Conservation (phyloP, 2,888 invertebrate genomes). For the Resseliella maxima region DNA sequence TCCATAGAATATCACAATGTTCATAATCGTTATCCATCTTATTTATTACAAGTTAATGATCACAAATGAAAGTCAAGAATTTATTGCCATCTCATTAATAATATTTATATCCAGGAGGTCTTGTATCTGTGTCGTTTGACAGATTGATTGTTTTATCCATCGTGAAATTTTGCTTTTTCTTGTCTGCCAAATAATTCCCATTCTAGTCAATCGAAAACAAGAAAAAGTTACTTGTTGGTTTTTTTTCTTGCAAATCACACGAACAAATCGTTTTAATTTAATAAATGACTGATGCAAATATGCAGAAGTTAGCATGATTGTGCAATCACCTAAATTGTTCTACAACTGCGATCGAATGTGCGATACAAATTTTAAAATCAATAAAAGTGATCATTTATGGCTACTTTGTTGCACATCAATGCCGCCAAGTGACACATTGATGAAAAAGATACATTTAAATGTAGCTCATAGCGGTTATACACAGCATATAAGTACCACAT, state of each 20-base stretch:
- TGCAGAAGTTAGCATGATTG: not conserved
- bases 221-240: not conserved
- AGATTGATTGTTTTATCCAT: slow-evolving; percentile 37
- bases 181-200: not conserved
- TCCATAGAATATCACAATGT: slow-evolving; percentile 14
- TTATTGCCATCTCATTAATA: slow-evolving; percentile 56
- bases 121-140: slow-evolving; percentile 58
- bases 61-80: slow-evolving; percentile 53
- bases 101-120: slow-evolving; percentile 61
- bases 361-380: not conserved
- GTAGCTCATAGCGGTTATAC: not conserved
- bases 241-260: not conserved
- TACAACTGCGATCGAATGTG: slow-evolving; percentile 2
- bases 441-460: not conserved
- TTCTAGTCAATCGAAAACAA: not conserved
- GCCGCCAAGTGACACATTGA: slow-evolving; percentile 32
- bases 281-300: not conserved
- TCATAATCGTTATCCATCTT: slow-evolving; percentile 47
- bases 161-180: not conserved
- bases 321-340: not conserved
- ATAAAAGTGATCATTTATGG: slow-evolving; percentile 20
- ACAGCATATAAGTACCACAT: not conserved
- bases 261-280: not conserved
- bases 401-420: not conserved
- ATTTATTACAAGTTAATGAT: slow-evolving; percentile 53